Conservation (phyloP, 2,113 vertebrate genomes). For the Bombycilla garrulus region DNA sequence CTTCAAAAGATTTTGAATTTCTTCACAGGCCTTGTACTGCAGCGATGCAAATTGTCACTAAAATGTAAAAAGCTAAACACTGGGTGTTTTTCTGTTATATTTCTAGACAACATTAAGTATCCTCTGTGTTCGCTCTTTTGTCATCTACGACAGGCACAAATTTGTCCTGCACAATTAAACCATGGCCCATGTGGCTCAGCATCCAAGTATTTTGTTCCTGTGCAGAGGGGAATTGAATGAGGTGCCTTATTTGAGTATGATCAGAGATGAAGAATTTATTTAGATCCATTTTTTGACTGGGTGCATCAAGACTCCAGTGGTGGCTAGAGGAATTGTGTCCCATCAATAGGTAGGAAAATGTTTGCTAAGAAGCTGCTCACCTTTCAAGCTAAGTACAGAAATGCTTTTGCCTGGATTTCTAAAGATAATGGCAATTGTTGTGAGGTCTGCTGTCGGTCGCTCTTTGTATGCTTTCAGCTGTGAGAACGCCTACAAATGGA, state of each 20-base stretch:
- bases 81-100: background rate
- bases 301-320: background rate
- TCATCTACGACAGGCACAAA: background rate
- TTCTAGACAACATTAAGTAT: background rate
- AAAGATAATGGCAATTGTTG: background rate
- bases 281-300: background rate
- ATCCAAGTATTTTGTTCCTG: rapidly evolving
- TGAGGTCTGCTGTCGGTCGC: background rate
- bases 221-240: background rate
- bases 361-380: background rate
- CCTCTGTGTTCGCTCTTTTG: background rate
- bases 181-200: rapidly evolving
- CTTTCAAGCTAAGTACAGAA: background rate
- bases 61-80: background rate
- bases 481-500: slow-evolving; percentile 40
- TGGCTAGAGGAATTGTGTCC: background rate
- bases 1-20: background rate
- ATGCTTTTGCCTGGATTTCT: background rate
- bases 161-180: background rate
- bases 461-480: slow-evolving; percentile 27
- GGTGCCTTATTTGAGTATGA: background rate
- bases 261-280: background rate
- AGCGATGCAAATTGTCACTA: background rate
- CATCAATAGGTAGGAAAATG: background rate
- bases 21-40: background rate